Percentiles rank a stretch among this genome's conserved stretches.
Conservation (phyloP, 1,140 invertebrate genomes). For the Pinna nobilis region DNA sequence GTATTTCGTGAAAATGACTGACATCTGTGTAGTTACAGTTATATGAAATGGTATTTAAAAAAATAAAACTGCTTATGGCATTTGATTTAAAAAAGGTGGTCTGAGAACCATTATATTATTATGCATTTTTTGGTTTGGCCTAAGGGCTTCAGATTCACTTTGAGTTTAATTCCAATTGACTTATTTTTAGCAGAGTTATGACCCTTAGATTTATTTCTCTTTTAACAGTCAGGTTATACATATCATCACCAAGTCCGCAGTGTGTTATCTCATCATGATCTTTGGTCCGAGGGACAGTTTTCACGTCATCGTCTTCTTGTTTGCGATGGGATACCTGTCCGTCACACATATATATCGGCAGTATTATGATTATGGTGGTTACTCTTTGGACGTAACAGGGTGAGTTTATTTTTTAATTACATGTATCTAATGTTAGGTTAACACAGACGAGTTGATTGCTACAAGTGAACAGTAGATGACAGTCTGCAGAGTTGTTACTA, state of each 20-base stretch:
- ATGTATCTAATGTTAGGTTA: not conserved
- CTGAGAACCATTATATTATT: not conserved
- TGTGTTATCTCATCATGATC: conserved; percentile 66
- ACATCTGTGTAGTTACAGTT: too few species aligned
- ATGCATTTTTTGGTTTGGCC: not conserved
- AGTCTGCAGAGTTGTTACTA: not conserved
- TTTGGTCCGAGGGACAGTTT: conserved; percentile 45
- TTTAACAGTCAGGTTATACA: conserved; percentile 68
- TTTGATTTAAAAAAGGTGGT: not conserved
- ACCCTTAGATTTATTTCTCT: conserved; percentile 21
- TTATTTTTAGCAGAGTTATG: conserved; percentile 5
- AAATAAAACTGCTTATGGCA: not conserved
- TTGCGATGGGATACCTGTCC: conserved; percentile 87
- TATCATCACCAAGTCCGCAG: conserved; percentile 56
- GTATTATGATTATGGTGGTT: conserved; percentile 90
- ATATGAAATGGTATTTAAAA: not conserved
- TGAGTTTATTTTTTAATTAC: conserved; percentile 46
- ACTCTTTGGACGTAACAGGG: conserved; percentile 95
- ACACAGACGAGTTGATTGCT: too few species aligned
- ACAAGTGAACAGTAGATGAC: not conserved
- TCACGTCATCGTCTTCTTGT: conserved; percentile 62
- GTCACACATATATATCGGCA: conserved; percentile 90
- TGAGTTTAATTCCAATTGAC: not conserved
- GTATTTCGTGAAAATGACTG: too few species aligned
- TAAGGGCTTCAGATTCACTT: not conserved